Base-by-base conservation (phyloP, 1,140 invertebrate genomes). In the Harpegnathos saltator region DNA sequence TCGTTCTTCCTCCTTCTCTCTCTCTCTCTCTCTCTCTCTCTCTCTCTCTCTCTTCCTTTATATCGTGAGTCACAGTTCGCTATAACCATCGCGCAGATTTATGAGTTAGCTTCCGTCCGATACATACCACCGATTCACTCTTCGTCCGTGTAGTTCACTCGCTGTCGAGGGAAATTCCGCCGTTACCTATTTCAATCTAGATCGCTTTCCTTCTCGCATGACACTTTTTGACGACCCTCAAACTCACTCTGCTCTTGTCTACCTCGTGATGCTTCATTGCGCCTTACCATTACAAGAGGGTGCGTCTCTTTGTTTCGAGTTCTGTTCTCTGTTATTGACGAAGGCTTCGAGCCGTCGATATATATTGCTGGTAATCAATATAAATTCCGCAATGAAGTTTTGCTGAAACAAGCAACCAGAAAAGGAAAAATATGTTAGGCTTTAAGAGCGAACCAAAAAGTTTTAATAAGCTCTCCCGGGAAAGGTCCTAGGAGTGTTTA, bases 41-140 rank as follows among this genome's bases (percentile, higher is more conserved):
- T 12, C 58, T 59, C 38, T 74, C 75, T 11, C 69, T 65, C 38
- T 58, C 26, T 29, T 59, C 15, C 58, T 59, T 77, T 77, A 65
- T 86, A 62, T 62, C 48, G 0, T 52, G 69, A 69, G 71, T 75
- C 77, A 69, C 62, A 50, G 33, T 33, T 61, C 14, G 44, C 65
- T 24, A 22, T 61, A 73, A 44, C 84, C 33, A 72, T 59, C 66
- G 19, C 17, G 11, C 26, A 56, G 85, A 87, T 87, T 77, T 86
- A 86, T 66, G 59, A 69, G 19, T 62, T 29, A 63, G 52, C 65
- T 65, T 54, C 17, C 56, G 17, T 15, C 44, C 84, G 71, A 77
- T 83, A 65, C 15, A 14, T n/a, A 48, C 11, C 29, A 48, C 11
- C 29, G 69, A 62, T 50, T 74, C 48, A 24, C 14, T 59, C 12